Base-by-base conservation (phyloP, 2,113 vertebrate species). In the Oreotrochilus melanogaster region DNA sequence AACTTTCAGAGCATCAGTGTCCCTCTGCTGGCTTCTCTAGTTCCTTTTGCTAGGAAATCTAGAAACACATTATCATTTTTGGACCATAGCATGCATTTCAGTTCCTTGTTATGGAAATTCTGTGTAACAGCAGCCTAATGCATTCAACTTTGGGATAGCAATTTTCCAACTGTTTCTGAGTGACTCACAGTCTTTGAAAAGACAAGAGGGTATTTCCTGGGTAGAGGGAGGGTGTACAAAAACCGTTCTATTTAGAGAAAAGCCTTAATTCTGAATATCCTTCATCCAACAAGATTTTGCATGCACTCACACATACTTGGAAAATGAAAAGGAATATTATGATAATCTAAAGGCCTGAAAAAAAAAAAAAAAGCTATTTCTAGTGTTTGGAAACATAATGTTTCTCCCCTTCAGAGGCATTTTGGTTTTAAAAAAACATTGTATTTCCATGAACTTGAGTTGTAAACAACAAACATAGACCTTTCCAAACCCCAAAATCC, bases 31-130 rank as follows among this genome's bases (percentile, higher is more conserved):
- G 25, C 94, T 91, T 92, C 92, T 97, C 67, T 93, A 22, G 86
- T 90, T 97, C 90, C 87, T 72, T 43, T 67, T 69, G 53, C 73
- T 73, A n/a, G 57, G 72, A 93, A 91, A 89, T 88, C 83, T 71
- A 92, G 93, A 93, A 97, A 93, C n/a, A 56, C 50, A 15, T 94
- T 93, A 95, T 93, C 67, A 23, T 45, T 61, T 89, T 88, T 83
- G 88, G 78, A 73, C 67, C 23, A 24, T 0, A 22, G 50, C 25
- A 72, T 87, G 48, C 47, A 69, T 70, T 94, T 83, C 37, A 28
- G 27, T 51, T 69, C 17, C 42, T 97, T 81, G 64, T 97, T 96
- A 94, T 93, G 91, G 88, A 95, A 93, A 96, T 95, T 60, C 31
- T 80, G 37, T 80, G 67, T 93, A 96, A 96, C 82, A 93, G 42